Percentiles rank a stretch among this genome's conserved stretches.
Evolutionary conservation across 2,888 invertebrate genomes (phyloP).

Genomic region (Phortica magna): DNA sequence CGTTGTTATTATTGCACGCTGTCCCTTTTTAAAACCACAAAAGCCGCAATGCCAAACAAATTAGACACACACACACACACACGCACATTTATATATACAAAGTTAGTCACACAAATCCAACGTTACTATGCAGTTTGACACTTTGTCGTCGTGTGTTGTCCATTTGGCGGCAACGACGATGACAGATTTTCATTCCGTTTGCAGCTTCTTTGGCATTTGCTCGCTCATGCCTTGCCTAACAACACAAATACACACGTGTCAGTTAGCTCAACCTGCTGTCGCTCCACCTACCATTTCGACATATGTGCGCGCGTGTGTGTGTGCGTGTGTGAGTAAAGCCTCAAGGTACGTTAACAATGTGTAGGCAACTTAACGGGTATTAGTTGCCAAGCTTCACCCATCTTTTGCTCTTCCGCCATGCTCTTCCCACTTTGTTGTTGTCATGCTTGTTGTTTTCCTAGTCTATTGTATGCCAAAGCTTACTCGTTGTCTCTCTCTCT

Average conservation of each 20-base stretch:
- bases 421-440: neutral
- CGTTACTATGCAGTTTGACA: conserved; percentile 5
- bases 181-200: neutral
- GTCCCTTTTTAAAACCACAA: conserved; percentile 10
- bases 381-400: conserved; percentile 7
- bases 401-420: neutral
- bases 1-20: conserved; percentile 16
- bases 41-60: conserved; percentile 31
- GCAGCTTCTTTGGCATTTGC: neutral
- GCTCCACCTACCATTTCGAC: no score
- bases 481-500: no score
- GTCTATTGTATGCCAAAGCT: neutral
- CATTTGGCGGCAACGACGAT: neutral
- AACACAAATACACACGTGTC: neutral
- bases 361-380: conserved; percentile 25
- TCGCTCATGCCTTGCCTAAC: neutral
- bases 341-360: neutral
- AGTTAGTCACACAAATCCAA: neutral
- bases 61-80: neutral
- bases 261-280: no score
- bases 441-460: conserved; percentile 11
- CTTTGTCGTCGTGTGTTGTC: neutral
- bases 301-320: neutral
- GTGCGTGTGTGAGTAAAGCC: neutral
- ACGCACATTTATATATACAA: neutral